phyloP scores from a whole-genome alignment of 1,140 invertebrate genomes.

The Drosophila pallidifrons region DNA sequence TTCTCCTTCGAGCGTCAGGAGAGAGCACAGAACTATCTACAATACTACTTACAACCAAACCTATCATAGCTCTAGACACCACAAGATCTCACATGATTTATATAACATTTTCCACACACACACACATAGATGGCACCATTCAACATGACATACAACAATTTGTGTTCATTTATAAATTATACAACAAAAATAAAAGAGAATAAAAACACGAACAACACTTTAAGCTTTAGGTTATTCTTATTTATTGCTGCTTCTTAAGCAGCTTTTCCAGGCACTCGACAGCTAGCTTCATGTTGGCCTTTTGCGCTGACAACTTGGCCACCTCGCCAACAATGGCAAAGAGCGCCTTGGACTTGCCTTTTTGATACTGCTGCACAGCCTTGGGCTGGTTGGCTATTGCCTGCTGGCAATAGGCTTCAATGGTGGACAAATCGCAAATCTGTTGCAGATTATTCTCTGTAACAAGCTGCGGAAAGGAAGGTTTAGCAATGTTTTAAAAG shows the following conservation, averaged over 20 bases:
- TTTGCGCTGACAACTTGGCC: conserved; percentile 86
- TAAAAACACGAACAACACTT: conserved; percentile 45
- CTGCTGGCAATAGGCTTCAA: conserved; percentile 87
- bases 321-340: conserved; percentile 88
- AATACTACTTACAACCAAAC: conserved; percentile 39
- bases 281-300: conserved; percentile 88
- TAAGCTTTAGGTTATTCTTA: not conserved
- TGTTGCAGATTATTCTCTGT: conserved; percentile 88
- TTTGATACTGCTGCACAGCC: conserved; percentile 88
- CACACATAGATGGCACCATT: conserved; percentile 65
- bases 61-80: conserved; percentile 25
- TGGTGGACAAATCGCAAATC: conserved; percentile 87
- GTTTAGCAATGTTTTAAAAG: not conserved
- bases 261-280: conserved; percentile 87
- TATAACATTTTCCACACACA: conserved; percentile 48
- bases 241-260: conserved; percentile 35
- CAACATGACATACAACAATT: conserved; percentile 49
- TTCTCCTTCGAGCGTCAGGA: conserved; percentile 66
- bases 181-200: conserved; percentile 37
- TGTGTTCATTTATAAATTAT: conserved; percentile 54
- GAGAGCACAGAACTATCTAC: conserved; percentile 71
- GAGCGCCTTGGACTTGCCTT: conserved; percentile 90
- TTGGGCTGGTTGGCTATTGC: conserved; percentile 89
- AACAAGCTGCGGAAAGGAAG: conserved; percentile 86
- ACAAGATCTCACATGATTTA: conserved; percentile 31